These are phyloP conservation scores for Caenorhabditis auriculariae DNA, from an alignment of 2,888 invertebrate species.

Conservation along the genomic window DNA sequence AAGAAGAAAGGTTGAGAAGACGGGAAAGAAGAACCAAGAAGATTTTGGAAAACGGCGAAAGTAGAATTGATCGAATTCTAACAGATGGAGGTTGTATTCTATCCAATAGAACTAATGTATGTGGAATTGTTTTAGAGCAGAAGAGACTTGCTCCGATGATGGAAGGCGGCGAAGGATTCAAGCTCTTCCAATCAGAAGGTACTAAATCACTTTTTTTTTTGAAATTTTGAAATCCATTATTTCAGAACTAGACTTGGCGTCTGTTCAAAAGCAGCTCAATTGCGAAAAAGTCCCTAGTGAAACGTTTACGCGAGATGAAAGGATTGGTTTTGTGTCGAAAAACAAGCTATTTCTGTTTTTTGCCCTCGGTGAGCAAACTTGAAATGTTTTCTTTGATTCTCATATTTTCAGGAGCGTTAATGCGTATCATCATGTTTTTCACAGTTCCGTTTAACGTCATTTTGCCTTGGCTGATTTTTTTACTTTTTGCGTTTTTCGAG, in stretches of 20 bases:
- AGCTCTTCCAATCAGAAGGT: conserved; percentile 3
- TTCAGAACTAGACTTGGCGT: too few species aligned
- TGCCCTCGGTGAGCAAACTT: too few species aligned
- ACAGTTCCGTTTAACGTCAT: conserved; percentile 21
- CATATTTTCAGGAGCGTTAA: conserved; percentile 12
- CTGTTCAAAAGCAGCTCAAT: too few species aligned
- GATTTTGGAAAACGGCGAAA: conserved; percentile 32
- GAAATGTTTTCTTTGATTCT: too few species aligned
- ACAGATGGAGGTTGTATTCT: conserved; percentile 29
- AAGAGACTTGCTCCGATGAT: conserved; percentile 37
- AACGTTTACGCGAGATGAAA: too few species aligned
- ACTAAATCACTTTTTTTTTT: background rate
- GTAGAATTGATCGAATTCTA: conserved; percentile 35
- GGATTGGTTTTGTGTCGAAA: too few species aligned
- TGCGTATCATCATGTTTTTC: conserved; percentile 17
- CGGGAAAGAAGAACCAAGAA: conserved; percentile 28
- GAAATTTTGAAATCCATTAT: too few species aligned
- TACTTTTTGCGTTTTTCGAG: too few species aligned
- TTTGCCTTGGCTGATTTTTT: conserved; percentile 21
- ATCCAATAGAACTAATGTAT: conserved; percentile 9
- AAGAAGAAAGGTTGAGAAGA: conserved; percentile 34
- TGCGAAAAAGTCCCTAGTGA: too few species aligned
- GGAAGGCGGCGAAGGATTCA: conserved; percentile 45
- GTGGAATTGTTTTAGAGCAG: conserved; percentile 15
- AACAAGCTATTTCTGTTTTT: too few species aligned